Conservation (phyloP, 2,797 vertebrate genomes). For the Urosaurus nigricauda region DNA sequence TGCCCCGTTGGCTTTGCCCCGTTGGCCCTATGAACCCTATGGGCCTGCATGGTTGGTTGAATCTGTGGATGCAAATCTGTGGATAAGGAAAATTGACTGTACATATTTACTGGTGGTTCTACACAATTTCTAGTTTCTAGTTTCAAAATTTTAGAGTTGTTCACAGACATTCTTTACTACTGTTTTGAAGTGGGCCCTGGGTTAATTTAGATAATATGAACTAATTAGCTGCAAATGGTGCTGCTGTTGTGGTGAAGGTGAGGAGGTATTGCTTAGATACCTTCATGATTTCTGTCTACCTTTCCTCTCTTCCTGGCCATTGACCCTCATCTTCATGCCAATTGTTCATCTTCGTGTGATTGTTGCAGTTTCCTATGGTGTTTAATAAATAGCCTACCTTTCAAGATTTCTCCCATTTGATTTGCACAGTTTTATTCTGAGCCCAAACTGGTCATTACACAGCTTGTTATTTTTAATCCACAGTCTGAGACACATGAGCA, state of each 20-base stretch:
- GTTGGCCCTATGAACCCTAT: too few species aligned
- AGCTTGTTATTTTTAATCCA: slow-evolving; percentile 15
- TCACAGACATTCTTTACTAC: too few species aligned
- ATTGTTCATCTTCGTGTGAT: background rate
- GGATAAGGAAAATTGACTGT: too few species aligned
- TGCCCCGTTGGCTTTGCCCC: too few species aligned
- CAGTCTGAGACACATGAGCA: background rate
- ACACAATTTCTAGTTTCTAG: too few species aligned
- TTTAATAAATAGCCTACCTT: slow-evolving; percentile 20
- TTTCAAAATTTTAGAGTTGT: too few species aligned
- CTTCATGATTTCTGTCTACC: background rate
- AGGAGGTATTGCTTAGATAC: background rate
- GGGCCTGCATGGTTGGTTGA: too few species aligned
- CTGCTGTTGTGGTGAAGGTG: background rate
- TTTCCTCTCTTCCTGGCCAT: background rate
- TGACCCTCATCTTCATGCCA: background rate
- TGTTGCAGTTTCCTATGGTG: background rate
- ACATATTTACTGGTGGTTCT: too few species aligned
- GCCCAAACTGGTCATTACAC: background rate
- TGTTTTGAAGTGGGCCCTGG: too few species aligned
- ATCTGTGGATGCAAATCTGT: too few species aligned
- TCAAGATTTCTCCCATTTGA: background rate
- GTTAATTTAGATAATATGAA: too few species aligned
- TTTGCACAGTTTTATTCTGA: slow-evolving; percentile 30
- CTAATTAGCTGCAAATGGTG: too few species aligned